Evolutionary conservation across 2,113 vertebrate species (phyloP), one percentile per base, ranked within the genome.

Genomic region (Platysteira castanea): DNA sequence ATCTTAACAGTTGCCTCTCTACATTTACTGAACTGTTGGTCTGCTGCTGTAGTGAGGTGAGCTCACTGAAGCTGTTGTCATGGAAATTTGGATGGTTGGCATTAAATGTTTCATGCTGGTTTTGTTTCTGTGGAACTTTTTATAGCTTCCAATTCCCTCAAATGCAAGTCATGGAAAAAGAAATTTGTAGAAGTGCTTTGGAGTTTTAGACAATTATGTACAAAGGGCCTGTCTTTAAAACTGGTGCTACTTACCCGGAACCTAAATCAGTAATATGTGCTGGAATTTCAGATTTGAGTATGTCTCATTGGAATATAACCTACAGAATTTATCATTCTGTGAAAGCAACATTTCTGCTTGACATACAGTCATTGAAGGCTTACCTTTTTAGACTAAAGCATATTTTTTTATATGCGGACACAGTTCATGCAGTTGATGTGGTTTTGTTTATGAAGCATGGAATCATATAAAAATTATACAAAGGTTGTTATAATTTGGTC

Each of bases 81-180:
- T 80, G 87, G 93, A 85, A 94, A 93, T 96, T 73, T 93, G 75
- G 67, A 74, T 93, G 67, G 50, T 46, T 94, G 65, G 44, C 42
- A 13, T 77, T 57, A 85, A 65, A 69, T 80, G 30, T 93, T 96
- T 92, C 63, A 39, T 87, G 78, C 63, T 91, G 70, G 6, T 94
- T 94, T 95, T 91, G 75, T 93, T 94, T 93, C 93, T 83, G 93
- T 67, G 59, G n/a, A 68, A 31, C 30, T 85, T 83, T 93, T 80
- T 89, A 59, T 82, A 94, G 57, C 78, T 90, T 91, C 39, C 69
- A 77, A 28, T 89, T 67, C 49, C 49, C 49, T 89, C 42, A 85
- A 65, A 91, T 76, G 67, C 46, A 77, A 87, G 23, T 77, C 16
- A 37, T 65, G 63, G 50, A 91, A 87, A 86, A 92, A 75, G 39